Base-by-base conservation (phyloP, 2,113 vertebrate genomes). In the Hirundichthys speculiger region DNA sequence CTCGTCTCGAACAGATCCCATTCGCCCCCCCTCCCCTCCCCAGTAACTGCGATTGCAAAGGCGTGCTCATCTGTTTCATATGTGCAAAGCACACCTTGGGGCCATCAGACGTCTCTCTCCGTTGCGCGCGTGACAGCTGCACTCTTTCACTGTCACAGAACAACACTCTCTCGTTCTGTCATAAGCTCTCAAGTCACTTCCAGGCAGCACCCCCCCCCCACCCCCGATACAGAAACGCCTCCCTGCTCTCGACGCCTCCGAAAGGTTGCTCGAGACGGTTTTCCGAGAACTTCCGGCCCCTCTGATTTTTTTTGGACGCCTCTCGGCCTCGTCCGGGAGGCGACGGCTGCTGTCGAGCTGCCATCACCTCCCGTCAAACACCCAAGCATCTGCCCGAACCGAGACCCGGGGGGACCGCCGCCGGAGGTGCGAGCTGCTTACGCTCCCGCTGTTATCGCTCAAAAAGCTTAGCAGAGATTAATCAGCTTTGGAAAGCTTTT, bases 391-490 rank as follows among this genome's bases (percentile, higher is more conserved):
- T 62, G 63, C 75, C 86, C 69, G 39, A 57, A 77, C 62, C 9
- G 55, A 66, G 75, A 81, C 67, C 64, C 59, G 73, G 11, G 64
- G 30, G 11, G 82, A 86, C 86, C 77, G 60, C 69, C 13, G 61
- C 72, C 65, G 11, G 77, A 72, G 79, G 71, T 75, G 74, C 3
- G 48, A 70, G 80, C 82, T 82, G 84, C 79, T 89, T 72, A 83
- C 42, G 46, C 52, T 55, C 59, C 70, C 20, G 58, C 83, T 77
- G 83, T 75, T 75, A 82, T 86, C 87, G 69, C 85, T 92, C 83
- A 85, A 64, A 80, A 87, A 85, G 86, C 79, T 90, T 80, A 76
- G 73, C 58, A 22, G 60, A 88, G 89, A 88, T 86, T 86, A 88
- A 89, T 90, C 72, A 75, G 62, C 82, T 84, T 63, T 58, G 73